Evolutionary conservation across 2,888 invertebrate species (phyloP).

Genomic region (Macrosoma leucophasiata): DNA sequence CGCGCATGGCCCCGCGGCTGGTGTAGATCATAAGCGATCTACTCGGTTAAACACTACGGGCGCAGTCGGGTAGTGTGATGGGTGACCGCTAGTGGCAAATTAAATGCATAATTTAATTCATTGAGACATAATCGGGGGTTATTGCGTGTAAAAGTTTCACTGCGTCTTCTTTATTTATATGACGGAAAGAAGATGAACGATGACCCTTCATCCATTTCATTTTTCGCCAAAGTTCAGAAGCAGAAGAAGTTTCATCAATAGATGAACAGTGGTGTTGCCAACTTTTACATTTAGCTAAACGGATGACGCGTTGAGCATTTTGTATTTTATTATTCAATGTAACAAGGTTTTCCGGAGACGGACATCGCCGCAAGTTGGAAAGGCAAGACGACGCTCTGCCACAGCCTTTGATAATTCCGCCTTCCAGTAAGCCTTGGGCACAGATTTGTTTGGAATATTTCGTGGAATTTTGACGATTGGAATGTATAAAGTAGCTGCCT

Average conservation of each 20-base stretch:
- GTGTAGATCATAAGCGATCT: too few species aligned
- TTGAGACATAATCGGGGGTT: conserved; percentile 20
- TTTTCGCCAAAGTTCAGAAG: conserved; percentile 19
- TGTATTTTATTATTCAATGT: conserved; percentile 11
- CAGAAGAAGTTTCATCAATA: conserved; percentile 12
- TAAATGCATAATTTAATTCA: too few species aligned
- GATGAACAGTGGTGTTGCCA: conserved; percentile 20
- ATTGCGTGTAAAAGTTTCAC: conserved; percentile 9
- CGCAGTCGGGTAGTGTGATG: too few species aligned
- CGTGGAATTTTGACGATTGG: conserved; percentile 7
- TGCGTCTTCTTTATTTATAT: conserved; percentile 11
- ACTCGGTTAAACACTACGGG: too few species aligned
- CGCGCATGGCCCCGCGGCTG: too few species aligned
- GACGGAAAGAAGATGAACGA: not conserved
- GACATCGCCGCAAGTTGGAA: conserved; percentile 22
- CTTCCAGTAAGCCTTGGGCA: conserved; percentile 29
- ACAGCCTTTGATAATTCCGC: conserved; percentile 22
- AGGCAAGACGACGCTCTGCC: conserved; percentile 25
- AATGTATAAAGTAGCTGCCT: conserved; percentile 13
- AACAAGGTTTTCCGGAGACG: conserved; percentile 21
- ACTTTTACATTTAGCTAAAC: conserved; percentile 14
- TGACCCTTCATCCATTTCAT: conserved; percentile 23
- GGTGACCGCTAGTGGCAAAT: too few species aligned
- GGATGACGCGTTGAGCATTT: conserved; percentile 14
- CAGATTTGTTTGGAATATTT: conserved; percentile 13